Conservation (phyloP, 2,797 vertebrate species). For the Halcyon badia region DNA sequence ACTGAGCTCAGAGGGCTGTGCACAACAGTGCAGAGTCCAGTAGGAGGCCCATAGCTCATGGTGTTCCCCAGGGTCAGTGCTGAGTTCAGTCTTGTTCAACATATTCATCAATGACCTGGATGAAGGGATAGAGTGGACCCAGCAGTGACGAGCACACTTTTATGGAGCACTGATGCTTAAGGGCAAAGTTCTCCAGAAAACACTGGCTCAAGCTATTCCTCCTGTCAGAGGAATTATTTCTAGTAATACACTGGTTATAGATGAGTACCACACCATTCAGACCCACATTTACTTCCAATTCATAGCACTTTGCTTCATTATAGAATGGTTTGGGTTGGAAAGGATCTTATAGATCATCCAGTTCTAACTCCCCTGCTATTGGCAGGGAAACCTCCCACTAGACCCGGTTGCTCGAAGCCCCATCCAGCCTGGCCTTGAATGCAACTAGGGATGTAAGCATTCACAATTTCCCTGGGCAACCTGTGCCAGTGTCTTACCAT, state of each 20-base stretch:
- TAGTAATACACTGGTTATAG: background rate
- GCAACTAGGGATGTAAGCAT: background rate
- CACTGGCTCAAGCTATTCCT: background rate
- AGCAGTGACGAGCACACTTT: rapidly evolving
- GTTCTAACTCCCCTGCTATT: background rate
- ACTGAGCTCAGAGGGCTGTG: background rate
- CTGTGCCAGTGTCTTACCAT: background rate
- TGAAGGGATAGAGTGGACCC: background rate
- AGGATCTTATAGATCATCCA: background rate
- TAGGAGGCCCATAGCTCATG: background rate
- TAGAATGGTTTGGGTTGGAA: background rate
- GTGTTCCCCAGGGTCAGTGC: background rate
- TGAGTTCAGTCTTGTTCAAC: background rate
- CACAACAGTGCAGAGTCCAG: background rate
- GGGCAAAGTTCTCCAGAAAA: background rate
- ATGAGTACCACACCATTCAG: rapidly evolving
- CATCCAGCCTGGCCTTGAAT: background rate
- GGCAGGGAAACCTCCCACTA: background rate
- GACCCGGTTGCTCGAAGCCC: background rate
- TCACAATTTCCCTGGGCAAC: background rate
- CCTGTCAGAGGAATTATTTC: background rate
- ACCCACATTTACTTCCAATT: background rate
- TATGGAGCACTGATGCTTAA: rapidly evolving
- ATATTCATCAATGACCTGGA: background rate
- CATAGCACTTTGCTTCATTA: background rate